Percentiles rank a stretch among this genome's conserved stretches.
Conservation (phyloP, 2,113 vertebrate genomes). For the Urocitellus parryii region DNA sequence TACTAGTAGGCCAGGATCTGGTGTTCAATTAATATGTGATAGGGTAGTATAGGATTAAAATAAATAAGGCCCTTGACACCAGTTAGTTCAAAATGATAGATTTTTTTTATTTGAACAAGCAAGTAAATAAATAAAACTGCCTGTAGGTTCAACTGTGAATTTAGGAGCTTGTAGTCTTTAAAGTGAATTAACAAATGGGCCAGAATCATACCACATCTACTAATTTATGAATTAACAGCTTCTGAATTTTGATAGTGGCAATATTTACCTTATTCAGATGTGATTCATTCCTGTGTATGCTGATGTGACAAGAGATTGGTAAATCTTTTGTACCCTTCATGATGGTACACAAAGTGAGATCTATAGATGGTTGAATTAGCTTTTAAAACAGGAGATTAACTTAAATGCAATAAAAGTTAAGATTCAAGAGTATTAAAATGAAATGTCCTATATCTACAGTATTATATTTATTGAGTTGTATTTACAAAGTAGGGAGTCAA, state of each 20-base stretch:
- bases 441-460: neutral
- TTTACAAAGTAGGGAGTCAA: conserved; percentile 62
- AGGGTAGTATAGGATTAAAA: neutral
- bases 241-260: conserved; percentile 48
- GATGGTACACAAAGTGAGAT: conserved; percentile 31
- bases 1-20: neutral
- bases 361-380: conserved; percentile 39
- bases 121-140: conserved; percentile 29
- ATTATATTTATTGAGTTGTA: neutral
- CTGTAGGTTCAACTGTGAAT: conserved; percentile 52
- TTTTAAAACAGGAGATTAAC: conserved; percentile 50
- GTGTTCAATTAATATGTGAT: neutral
- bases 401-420: conserved; percentile 67
- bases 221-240: conserved; percentile 40
- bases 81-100: conserved; percentile 1
- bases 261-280: conserved; percentile 48
- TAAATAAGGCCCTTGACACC: conserved; percentile 19
- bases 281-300: conserved; percentile 44
- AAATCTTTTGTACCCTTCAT: conserved; percentile 56
- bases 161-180: conserved; percentile 18
- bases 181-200: conserved; percentile 10
- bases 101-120: conserved; percentile 27
- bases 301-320: conserved; percentile 27
- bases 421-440: conserved; percentile 44
- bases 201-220: neutral